phyloP scores from a whole-genome alignment of 2,888 invertebrate genomes.

The Mongoloraphidia duomilia region DNA sequence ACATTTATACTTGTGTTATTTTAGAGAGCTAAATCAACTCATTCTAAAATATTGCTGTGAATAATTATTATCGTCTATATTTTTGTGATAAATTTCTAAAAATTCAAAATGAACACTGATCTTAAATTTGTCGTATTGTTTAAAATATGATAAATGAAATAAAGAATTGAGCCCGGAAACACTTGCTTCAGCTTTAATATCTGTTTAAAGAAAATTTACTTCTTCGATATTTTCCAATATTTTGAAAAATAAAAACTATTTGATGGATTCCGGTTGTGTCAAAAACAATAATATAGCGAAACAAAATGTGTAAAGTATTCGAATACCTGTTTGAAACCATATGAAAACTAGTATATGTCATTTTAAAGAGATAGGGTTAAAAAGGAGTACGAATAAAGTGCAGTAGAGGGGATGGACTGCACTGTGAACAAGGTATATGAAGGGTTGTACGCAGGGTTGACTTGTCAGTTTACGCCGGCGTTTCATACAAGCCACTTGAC shows the following conservation, averaged over 20 bases:
- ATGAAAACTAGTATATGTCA: background rate
- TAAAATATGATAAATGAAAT: no score
- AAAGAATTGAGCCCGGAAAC: no score
- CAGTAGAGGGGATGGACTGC: background rate
- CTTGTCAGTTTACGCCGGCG: background rate
- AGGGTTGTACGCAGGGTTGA: slow-evolving; percentile 1
- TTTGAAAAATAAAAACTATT: background rate
- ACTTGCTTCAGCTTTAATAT: no score
- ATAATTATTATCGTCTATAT: background rate
- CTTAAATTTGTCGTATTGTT: no score
- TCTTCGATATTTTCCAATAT: no score
- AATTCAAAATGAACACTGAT: background rate
- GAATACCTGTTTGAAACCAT: background rate
- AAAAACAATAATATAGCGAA: background rate
- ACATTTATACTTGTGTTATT: background rate
- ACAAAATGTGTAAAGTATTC: background rate
- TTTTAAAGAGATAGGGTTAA: background rate
- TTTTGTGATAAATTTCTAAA: background rate
- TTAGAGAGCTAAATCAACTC: background rate
- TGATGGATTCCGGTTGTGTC: background rate
- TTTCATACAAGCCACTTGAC: background rate
- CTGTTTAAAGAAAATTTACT: no score
- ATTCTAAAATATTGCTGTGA: background rate
- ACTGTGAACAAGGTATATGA: background rate
- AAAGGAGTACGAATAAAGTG: background rate